phyloP scores from a whole-genome alignment of 2,888 invertebrate species.

The Sphaeridia pumilis region DNA sequence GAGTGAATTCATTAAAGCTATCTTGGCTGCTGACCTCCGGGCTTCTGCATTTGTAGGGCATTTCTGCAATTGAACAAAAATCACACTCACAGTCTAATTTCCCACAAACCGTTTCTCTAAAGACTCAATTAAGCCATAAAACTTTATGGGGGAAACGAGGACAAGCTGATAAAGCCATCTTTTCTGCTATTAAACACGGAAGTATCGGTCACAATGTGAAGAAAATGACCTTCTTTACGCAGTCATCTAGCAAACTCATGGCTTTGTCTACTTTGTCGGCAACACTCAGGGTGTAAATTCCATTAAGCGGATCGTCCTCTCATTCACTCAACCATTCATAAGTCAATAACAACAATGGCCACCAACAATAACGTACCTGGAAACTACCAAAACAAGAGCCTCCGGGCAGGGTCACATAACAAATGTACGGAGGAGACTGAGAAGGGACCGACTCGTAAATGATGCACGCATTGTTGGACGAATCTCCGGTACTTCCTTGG shows the following conservation, averaged over 20 bases:
- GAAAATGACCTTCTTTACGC: too few species aligned
- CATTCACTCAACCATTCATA: too few species aligned
- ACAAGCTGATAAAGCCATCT: too few species aligned
- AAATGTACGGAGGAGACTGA: constrained; percentile 81
- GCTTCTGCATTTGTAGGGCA: constrained; percentile 93
- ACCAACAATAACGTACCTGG: constrained; percentile 53
- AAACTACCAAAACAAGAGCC: constrained; percentile 94
- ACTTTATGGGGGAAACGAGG: background rate
- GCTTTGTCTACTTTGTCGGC: too few species aligned
- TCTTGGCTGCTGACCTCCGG: constrained; percentile 83
- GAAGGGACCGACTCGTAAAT: constrained; percentile 91
- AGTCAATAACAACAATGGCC: too few species aligned
- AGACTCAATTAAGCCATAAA: constrained; percentile 3
- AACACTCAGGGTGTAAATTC: too few species aligned
- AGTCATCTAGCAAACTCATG: too few species aligned
- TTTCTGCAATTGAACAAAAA: constrained; percentile 50
- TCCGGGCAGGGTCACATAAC: constrained; percentile 87
- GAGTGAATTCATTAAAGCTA: constrained; percentile 91
- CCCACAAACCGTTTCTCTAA: background rate
- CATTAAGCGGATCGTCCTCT: too few species aligned
- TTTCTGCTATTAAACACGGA: too few species aligned
- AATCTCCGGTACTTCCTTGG: constrained; percentile 12
- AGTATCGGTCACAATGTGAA: too few species aligned
- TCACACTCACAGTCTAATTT: constrained; percentile 3
- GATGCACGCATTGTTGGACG: constrained; percentile 64